A percentile compares a stretch with the other conserved stretches of the same genome.
phyloP scores from a whole-genome alignment of 2,888 invertebrate species.

The Calameuta pallipes region DNA sequence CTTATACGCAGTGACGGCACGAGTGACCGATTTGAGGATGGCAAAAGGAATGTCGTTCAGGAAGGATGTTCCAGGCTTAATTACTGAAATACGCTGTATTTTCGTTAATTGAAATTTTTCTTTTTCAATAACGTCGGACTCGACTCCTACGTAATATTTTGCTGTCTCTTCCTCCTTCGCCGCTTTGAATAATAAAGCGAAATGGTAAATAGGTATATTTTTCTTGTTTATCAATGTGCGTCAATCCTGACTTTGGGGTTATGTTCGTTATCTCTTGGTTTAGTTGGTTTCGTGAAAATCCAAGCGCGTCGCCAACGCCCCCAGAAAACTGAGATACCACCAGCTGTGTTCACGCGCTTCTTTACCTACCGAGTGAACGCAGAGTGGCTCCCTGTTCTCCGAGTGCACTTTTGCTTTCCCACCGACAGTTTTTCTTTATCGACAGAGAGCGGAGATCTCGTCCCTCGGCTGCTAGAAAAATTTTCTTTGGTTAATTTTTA shows the following conservation, averaged over 20 bases:
- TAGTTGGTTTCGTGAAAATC: conserved; percentile 1
- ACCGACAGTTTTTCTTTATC: not conserved
- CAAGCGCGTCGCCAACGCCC: conserved; percentile 52
- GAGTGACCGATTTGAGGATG: not conserved
- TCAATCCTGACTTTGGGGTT: not conserved
- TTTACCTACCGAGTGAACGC: conserved; percentile 87
- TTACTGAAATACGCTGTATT: not conserved
- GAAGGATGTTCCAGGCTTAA: not conserved
- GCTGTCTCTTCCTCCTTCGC: too few species aligned
- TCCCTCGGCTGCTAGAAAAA: not conserved
- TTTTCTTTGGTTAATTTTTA: not conserved
- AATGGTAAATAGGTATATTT: not conserved
- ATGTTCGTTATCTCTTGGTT: not conserved
- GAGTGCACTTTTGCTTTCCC: conserved; percentile 59
- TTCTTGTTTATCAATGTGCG: not conserved
- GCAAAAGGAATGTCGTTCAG: not conserved
- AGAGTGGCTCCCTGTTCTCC: conserved; percentile 96
- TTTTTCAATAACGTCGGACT: too few species aligned
- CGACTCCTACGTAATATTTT: too few species aligned
- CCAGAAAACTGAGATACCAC: conserved; percentile 93
- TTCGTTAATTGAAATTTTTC: not conserved
- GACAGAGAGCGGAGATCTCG: not conserved
- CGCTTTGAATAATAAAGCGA: not conserved
- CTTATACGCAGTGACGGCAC: not conserved
- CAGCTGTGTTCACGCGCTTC: conserved; percentile 96